A percentile compares a stretch with the other conserved stretches of the same genome.
Evolutionary conservation across 2,888 invertebrate genomes (phyloP).

Genomic region (Drosophila neonasuta): DNA sequence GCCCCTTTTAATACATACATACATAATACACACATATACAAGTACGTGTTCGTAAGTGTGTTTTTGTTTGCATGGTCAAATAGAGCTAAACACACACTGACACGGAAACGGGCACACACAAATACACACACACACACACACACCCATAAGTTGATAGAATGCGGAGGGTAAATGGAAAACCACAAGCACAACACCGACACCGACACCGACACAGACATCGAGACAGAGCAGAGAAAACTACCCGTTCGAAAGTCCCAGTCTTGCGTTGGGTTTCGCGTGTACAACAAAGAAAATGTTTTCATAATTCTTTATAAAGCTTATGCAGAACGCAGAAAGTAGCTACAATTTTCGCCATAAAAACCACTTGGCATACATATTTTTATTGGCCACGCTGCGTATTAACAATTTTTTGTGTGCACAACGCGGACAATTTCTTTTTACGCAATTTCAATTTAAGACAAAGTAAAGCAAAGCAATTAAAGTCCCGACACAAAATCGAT

Average conservation of each 20-base stretch:
- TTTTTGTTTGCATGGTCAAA: slow-evolving; percentile 29
- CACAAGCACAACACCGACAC: slow-evolving; percentile 5
- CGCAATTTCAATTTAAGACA: slow-evolving; percentile 4
- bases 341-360: slow-evolving; percentile 7
- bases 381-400: neutral
- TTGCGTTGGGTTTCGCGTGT: slow-evolving; percentile 51
- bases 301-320: slow-evolving; percentile 17
- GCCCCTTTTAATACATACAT: slow-evolving; percentile 21
- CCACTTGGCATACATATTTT: slow-evolving; percentile 13
- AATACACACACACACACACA: too few species aligned
- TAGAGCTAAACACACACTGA: slow-evolving; percentile 13
- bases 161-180: slow-evolving; percentile 31
- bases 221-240: slow-evolving; percentile 31
- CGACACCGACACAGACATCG: too few species aligned
- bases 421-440: neutral
- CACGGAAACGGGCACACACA: slow-evolving; percentile 13
- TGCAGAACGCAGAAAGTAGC: slow-evolving; percentile 5
- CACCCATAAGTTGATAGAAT: neutral
- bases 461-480: slow-evolving; percentile 18
- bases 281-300: slow-evolving; percentile 43
- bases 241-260: slow-evolving; percentile 43
- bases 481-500: slow-evolving; percentile 20
- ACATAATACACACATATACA: neutral
- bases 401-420: slow-evolving; percentile 1
- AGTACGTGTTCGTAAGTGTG: slow-evolving; percentile 1